Base-by-base conservation (phyloP, 2,113 vertebrate species). In the Nothocercus julius region DNA sequence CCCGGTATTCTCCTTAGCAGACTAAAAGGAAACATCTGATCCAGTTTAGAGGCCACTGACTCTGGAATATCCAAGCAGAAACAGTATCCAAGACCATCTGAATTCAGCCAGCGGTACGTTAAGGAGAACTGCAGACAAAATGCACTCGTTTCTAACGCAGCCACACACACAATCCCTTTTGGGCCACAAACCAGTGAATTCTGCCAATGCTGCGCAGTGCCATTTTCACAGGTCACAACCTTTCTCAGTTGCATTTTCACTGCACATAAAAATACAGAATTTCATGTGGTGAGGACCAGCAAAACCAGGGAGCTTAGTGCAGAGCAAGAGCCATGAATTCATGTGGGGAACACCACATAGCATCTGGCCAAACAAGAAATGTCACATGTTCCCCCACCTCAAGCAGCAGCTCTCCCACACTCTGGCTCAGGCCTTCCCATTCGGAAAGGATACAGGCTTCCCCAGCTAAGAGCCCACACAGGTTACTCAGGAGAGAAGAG, bases 21-120 rank as follows among this genome's bases (percentile, higher is more conserved):
- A 22, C 96, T 97, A 95, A 98, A 98, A 62, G 98, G 98, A 64
- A 98, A 91, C 64, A 86, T 97, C 79, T 38, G 89, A 86, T 99
- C 98, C 22, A 98, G 94, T 38, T 96, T 95, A 27, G 97, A 93
- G 5, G 97, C 90, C 40, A 97, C 78, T 0, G 93, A 95, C 88
- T 98, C 98, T 0, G 98, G 96, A 67, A 98, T 82, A 95, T 98
- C 97, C 28, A 98, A 69, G 88, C 96, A 95, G 61, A 96, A 98
- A 89, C 98, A 98, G 96, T 97, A 98, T 10, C 98, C 97, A 59
- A 97, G 89, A 4, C 98, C 98, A 92, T 98, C 98, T 99, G 96
- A 87, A 36, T 36, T 36, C 36, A 67, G 47, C 1, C 82, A 91
- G 64, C 28, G 74, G 69, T 20, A 4, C 0, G 54, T 98, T 97